Conservation (phyloP, 2,888 invertebrate species). For the Argyresthia albistria region DNA sequence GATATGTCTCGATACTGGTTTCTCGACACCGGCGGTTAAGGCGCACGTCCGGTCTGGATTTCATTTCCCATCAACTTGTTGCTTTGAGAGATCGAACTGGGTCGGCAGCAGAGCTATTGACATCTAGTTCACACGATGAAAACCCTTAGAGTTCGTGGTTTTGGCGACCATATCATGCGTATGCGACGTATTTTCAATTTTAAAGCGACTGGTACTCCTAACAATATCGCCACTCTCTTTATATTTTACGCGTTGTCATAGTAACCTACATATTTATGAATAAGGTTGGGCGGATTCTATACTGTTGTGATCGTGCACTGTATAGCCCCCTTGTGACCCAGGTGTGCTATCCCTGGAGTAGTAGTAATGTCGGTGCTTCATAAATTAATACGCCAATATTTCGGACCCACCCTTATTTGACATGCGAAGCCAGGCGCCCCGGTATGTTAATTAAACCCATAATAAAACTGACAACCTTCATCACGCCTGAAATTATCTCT, state of each 20-base stretch:
- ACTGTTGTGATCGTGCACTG: no score
- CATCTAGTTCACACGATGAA: no score
- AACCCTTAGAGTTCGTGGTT: no score
- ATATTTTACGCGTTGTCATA: no score
- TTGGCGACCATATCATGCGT: no score
- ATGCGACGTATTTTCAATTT: no score
- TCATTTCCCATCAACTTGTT: constrained; percentile 26
- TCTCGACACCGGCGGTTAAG: constrained; percentile 37
- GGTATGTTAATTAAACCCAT: constrained; percentile 1
- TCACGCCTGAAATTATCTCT: neutral
- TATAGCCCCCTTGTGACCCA: neutral
- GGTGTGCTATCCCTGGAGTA: constrained; percentile 2
- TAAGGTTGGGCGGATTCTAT: no score
- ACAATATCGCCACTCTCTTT: no score
- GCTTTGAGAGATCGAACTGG: neutral
- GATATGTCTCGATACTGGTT: constrained; percentile 24
- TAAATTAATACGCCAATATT: constrained; percentile 20
- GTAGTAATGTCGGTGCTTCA: neutral
- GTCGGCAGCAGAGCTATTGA: no score
- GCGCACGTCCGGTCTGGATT: constrained; percentile 34
- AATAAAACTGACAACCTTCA: neutral
- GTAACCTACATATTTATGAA: no score
- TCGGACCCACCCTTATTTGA: constrained; percentile 39
- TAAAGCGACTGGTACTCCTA: no score
- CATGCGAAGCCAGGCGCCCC: constrained; percentile 30